Evolutionary conservation across 2,113 vertebrate genomes (phyloP), one percentile per base, ranked within the genome.

Genomic region (Peromyscus leucopus): DNA sequence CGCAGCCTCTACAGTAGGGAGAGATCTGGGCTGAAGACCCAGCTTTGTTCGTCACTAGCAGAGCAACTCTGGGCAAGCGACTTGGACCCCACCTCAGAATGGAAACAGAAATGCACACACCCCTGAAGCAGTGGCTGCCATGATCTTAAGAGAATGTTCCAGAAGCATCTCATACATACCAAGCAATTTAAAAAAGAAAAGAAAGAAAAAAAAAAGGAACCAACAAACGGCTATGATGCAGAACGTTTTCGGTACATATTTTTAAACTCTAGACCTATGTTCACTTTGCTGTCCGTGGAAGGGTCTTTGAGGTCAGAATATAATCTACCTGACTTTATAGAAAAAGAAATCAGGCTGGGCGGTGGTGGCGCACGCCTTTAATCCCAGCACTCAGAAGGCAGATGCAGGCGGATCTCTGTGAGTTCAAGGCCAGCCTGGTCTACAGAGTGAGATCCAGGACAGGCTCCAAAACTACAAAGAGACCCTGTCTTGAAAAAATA

Each of bases 261-360:
- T 84, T 76, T 51, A 79, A 65, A 48, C 46, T 96, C 83, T 31
- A 86, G 90, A 78, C 21, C 28, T 63, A 33, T 96, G 31, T 94
- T 92, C 15, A 69, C 28, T 24, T n/a, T 84, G 11, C 57, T 46
- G n/a, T 95, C 59, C 39, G 46, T 55, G 55, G 46, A 67, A 90
- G 7, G 74, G 8, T 55, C 75, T 42, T 36, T 84, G 74, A 39
- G 21, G 17, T 83, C n/a, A 82, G 31, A 10, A 71, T 83, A 76
- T 26, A 87, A 63, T 94, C n/a, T 59, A 72, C 8, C 42, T 84
- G 15, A 83, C 51, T 84, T 93, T 69, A 48, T 4, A 76, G 51
- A 90, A 80, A 84, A 94, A 85, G 51, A 85, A 86, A 48, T 48
- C 7, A 48, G 46, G 5, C 46, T 48, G 46, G 46, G 46, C 4